A percentile compares a stretch with the other conserved stretches of the same genome.
Evolutionary conservation across 2,113 vertebrate genomes (phyloP).

Genomic region (Gopherus flavomarginatus): DNA sequence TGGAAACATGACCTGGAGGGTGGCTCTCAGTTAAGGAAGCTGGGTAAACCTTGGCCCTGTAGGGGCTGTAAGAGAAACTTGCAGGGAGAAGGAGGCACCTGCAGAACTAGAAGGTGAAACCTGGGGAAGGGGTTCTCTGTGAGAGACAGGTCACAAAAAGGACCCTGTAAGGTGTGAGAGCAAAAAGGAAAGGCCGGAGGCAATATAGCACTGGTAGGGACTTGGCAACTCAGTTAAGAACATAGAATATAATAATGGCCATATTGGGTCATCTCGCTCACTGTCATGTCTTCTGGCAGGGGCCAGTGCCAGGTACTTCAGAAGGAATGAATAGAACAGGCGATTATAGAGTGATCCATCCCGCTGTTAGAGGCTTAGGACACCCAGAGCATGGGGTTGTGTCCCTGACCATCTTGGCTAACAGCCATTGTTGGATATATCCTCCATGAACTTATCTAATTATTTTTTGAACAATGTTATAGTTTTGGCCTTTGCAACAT

Average conservation of each 20-base stretch:
- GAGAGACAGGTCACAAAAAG: background rate
- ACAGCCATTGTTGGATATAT: background rate
- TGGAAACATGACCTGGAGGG: background rate
- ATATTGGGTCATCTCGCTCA: background rate
- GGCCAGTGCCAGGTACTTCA: background rate
- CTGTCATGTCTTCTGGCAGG: background rate
- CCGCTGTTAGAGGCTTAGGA: background rate
- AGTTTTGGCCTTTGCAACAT: background rate
- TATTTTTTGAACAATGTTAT: background rate
- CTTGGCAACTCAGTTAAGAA: background rate
- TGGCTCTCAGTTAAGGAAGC: background rate
- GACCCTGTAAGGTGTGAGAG: background rate
- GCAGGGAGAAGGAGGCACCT: background rate
- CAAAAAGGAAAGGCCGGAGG: background rate
- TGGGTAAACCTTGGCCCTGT: background rate
- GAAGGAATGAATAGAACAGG: background rate
- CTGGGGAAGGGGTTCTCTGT: background rate
- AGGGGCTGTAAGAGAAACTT: background rate
- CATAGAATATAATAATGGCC: background rate
- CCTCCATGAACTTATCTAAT: background rate
- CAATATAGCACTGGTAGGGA: background rate
- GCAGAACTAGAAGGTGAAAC: background rate
- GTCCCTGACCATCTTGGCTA: background rate
- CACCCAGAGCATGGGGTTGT: background rate
- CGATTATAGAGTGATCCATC: background rate